Evolutionary conservation across 2,113 vertebrate genomes (phyloP).

Genomic region (human): DNA sequence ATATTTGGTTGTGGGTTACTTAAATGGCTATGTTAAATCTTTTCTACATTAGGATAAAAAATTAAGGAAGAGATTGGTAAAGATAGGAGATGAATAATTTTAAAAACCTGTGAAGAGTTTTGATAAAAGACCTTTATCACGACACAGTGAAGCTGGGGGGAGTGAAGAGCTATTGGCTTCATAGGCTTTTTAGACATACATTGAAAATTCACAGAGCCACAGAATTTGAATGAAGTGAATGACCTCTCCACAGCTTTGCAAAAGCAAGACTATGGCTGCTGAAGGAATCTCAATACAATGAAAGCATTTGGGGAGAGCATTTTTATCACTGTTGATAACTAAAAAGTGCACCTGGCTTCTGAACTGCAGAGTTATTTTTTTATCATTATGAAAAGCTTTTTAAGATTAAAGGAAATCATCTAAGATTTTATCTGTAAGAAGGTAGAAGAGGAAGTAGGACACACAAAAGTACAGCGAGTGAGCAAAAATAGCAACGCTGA

Average conservation of each 20-base stretch:
- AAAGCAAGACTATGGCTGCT: constrained; percentile 5
- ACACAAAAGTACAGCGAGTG: constrained; percentile 57
- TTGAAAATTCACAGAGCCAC: not conserved
- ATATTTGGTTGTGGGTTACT: not conserved
- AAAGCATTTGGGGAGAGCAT: constrained; percentile 10
- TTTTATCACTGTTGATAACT: constrained; percentile 50
- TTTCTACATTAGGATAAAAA: constrained; percentile 59
- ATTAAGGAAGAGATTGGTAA: constrained; percentile 35
- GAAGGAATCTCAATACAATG: not conserved
- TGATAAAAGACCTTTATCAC: constrained; percentile 9
- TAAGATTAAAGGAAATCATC: constrained; percentile 66
- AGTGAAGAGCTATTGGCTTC: constrained; percentile 20
- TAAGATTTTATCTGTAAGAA: constrained; percentile 61
- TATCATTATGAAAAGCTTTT: constrained; percentile 60
- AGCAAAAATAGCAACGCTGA: constrained; percentile 62
- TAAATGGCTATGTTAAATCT: constrained; percentile 47
- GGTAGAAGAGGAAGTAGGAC: constrained; percentile 55
- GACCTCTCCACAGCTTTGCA: constrained; percentile 40
- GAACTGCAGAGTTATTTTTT: not conserved
- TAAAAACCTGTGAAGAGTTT: not conserved
- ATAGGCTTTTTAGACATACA: not conserved
- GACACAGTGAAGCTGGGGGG: not conserved
- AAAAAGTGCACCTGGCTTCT: constrained; percentile 14
- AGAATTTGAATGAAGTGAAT: not conserved
- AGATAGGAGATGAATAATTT: constrained; percentile 39